Percentiles rank a stretch among this genome's conserved stretches.
phyloP scores from a whole-genome alignment of 2,113 vertebrate species.

The Ammodytes marinus region DNA sequence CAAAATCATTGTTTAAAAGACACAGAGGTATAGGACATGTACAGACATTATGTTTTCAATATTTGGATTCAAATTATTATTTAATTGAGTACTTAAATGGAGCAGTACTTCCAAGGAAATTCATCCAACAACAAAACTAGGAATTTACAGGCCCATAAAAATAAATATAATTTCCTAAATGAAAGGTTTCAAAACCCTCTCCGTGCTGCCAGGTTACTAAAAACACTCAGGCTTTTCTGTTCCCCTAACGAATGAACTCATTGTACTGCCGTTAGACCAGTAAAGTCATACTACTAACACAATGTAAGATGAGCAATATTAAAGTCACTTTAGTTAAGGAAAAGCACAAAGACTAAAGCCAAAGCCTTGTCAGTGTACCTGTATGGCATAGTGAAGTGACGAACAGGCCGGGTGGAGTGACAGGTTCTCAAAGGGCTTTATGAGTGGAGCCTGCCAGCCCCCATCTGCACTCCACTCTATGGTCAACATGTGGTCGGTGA shows the following conservation, averaged over 20 bases:
- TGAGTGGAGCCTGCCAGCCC: slow-evolving; percentile 90
- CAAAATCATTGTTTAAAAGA: too few species aligned
- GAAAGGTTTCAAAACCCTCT: not conserved
- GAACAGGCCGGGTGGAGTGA: slow-evolving; percentile 89
- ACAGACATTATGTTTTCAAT: not conserved
- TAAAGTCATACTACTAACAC: not conserved
- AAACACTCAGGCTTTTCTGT: not conserved
- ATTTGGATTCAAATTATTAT: not conserved
- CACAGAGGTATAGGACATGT: too few species aligned
- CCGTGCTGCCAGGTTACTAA: not conserved
- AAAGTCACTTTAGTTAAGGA: not conserved
- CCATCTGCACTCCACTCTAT: slow-evolving; percentile 87
- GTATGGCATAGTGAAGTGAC: slow-evolving; percentile 29
- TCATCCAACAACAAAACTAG: not conserved
- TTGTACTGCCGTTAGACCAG: not conserved
- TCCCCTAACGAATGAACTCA: not conserved
- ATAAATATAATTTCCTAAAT: not conserved
- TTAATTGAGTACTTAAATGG: not conserved
- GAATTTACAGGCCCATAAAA: not conserved
- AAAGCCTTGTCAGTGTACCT: slow-evolving; percentile 31
- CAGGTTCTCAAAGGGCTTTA: slow-evolving; percentile 89
- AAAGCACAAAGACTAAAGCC: not conserved
- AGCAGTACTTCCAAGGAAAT: not conserved
- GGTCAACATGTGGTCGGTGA: slow-evolving; percentile 94
- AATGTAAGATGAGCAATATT: not conserved